Conservation (phyloP, 2,888 invertebrate genomes). For the Drosophila imparisetae region DNA sequence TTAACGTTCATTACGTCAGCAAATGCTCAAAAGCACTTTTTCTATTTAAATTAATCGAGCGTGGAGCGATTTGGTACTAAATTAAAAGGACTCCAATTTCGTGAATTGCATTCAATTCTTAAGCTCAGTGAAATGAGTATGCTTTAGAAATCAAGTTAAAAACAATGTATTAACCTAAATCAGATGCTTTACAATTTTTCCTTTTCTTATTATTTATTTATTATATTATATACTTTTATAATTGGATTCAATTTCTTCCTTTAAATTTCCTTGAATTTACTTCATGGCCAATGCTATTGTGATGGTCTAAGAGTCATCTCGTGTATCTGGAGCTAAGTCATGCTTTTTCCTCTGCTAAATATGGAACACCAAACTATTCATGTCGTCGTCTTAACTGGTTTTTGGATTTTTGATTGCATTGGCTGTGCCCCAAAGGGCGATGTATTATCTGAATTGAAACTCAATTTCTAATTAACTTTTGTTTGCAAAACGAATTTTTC, state of each 20-base stretch:
- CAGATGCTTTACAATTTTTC: not conserved
- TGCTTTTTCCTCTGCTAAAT: not conserved
- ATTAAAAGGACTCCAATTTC: not conserved
- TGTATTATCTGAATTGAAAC: too few relatives aligned
- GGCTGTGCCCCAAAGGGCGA: too few relatives aligned
- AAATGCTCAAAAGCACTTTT: not conserved
- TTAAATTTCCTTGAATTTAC: too few relatives aligned
- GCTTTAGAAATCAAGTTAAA: not conserved
- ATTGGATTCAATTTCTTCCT: too few relatives aligned
- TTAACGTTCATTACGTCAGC: not conserved
- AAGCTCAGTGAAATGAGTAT: not conserved
- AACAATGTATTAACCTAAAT: not conserved
- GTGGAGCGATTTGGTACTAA: not conserved
- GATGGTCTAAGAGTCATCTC: not conserved
- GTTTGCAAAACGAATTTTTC: too few relatives aligned
- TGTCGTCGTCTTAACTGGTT: not conserved
- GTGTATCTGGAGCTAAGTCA: not conserved
- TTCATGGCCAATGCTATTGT: not conserved
- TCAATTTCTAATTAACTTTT: too few relatives aligned
- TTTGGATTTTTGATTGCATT: not conserved
- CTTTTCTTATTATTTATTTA: not conserved
- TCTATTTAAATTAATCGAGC: not conserved
- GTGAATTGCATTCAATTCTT: not conserved
- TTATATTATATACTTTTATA: not conserved
- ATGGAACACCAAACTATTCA: not conserved